phyloP scores from a whole-genome alignment of 2,113 vertebrate genomes.

The Pelodiscus sinensis region DNA sequence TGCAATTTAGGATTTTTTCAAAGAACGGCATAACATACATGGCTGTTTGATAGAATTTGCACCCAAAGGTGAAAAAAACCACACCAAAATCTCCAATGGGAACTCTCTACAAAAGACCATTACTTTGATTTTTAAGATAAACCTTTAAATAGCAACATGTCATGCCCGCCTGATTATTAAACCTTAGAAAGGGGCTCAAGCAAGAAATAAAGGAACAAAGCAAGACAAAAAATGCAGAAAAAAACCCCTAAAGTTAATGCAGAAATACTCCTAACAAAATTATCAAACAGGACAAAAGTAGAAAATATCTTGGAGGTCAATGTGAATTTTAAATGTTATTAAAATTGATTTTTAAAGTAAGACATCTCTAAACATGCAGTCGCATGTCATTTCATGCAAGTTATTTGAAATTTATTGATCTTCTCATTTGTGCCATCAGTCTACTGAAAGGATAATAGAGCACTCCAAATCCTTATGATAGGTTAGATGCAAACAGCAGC shows the following conservation, averaged over 20 bases:
- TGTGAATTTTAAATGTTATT: conserved; percentile 76
- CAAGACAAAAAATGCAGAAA: conserved; percentile 35
- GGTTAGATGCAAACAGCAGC: conserved; percentile 79
- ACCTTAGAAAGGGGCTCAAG: conserved; percentile 35
- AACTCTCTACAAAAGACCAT: conserved; percentile 57
- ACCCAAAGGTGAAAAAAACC: conserved; percentile 48
- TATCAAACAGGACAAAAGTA: conserved; percentile 61
- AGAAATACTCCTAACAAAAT: conserved; percentile 72
- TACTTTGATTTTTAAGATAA: conserved; percentile 62
- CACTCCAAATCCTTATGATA: conserved; percentile 78
- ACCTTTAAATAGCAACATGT: conserved; percentile 40
- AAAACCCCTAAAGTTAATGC: conserved; percentile 38
- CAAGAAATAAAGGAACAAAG: conserved; percentile 41
- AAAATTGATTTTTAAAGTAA: conserved; percentile 78
- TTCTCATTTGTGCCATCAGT: conserved; percentile 79
- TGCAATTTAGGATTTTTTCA: conserved; percentile 60
- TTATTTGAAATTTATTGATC: conserved; percentile 84
- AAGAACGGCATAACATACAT: conserved; percentile 52
- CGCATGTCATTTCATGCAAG: conserved; percentile 75
- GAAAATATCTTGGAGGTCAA: conserved; percentile 63
- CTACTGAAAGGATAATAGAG: conserved; percentile 83
- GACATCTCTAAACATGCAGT: conserved; percentile 71
- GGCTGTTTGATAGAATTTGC: conserved; percentile 57
- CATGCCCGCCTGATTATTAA: conserved; percentile 42
- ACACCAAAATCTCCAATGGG: conserved; percentile 42